Percentiles rank a stretch among this genome's conserved stretches.
Conservation (phyloP, 2,888 invertebrate species). For the Epirrita christyi region DNA sequence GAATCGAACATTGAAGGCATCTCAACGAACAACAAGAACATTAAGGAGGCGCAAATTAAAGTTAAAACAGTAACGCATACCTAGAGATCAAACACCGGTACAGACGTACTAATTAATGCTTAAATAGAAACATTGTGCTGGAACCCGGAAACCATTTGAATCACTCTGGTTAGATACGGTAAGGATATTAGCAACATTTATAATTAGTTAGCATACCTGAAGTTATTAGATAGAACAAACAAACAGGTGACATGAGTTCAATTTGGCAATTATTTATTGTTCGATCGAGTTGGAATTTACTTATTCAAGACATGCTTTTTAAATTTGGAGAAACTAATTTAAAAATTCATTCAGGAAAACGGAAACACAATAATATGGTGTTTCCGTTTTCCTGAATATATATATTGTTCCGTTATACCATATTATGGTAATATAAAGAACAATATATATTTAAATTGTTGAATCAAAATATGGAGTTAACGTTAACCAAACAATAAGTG, state of each 20-base stretch:
- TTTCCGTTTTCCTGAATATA: too few relatives aligned
- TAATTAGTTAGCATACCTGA: conserved; percentile 16
- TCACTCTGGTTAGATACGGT: conserved; percentile 46
- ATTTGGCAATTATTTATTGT: too few relatives aligned
- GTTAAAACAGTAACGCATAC: conserved; percentile 53
- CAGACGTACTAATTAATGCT: conserved; percentile 64
- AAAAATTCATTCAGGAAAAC: neutral
- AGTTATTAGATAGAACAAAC: too few relatives aligned
- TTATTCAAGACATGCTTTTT: too few relatives aligned
- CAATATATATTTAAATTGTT: conserved; percentile 3
- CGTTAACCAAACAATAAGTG: conserved; percentile 7
- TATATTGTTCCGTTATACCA: too few relatives aligned
- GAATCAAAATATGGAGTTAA: conserved; percentile 4
- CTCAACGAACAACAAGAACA: conserved; percentile 14
- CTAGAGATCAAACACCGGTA: conserved; percentile 53
- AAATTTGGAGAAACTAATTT: too few relatives aligned
- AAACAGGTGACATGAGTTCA: too few relatives aligned
- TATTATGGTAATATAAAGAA: neutral
- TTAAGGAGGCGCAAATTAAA: conserved; percentile 34
- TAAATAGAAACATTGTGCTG: conserved; percentile 60
- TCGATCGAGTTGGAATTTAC: too few relatives aligned
- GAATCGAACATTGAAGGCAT: neutral
- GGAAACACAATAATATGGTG: too few relatives aligned
- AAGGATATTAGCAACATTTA: conserved; percentile 35
- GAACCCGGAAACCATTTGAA: conserved; percentile 43